These are phyloP conservation scores for Alosa sapidissima DNA, from an alignment of 2,797 vertebrate species.

Conservation along the genomic window DNA sequence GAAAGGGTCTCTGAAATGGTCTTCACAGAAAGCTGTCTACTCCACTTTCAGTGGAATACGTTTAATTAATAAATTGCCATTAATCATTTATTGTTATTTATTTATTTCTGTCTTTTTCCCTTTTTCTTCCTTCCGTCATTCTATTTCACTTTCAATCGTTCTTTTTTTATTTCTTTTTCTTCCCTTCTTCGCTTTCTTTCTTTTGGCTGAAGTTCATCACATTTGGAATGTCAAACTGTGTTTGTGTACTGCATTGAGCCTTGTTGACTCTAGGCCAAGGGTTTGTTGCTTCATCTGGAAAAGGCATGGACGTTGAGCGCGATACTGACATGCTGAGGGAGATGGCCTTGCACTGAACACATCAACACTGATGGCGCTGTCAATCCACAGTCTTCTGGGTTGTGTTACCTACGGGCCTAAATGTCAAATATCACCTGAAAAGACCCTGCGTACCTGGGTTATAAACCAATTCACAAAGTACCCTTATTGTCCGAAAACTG, in stretches of 20 bases:
- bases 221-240: slow-evolving; percentile 54
- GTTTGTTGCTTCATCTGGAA: slow-evolving; percentile 58
- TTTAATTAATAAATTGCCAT: slow-evolving; percentile 6
- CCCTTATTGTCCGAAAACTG: not conserved
- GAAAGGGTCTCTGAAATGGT: not conserved
- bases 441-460: not conserved
- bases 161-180: not conserved
- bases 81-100: not conserved
- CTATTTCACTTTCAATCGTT: not conserved
- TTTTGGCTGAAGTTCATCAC: slow-evolving; percentile 52
- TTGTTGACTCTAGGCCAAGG: slow-evolving; percentile 53
- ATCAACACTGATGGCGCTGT: slow-evolving; percentile 9
- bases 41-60: not conserved
- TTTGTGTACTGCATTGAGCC: slow-evolving; percentile 60
- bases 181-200: slow-evolving; percentile 33
- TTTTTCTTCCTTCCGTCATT: not conserved
- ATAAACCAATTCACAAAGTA: not conserved
- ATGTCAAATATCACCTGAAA: slow-evolving; percentile 22
- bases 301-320: slow-evolving; percentile 10
- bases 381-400: not conserved
- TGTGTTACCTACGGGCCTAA: not conserved
- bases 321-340: not conserved
- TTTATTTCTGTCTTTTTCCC: not conserved
- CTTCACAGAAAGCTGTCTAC: not conserved
- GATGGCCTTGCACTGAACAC: not conserved